A percentile compares a stretch with the other conserved stretches of the same genome.
These are phyloP conservation scores for Synanthedon andrenaeformis DNA, from an alignment of 2,888 invertebrate species.

Conservation along the genomic window DNA sequence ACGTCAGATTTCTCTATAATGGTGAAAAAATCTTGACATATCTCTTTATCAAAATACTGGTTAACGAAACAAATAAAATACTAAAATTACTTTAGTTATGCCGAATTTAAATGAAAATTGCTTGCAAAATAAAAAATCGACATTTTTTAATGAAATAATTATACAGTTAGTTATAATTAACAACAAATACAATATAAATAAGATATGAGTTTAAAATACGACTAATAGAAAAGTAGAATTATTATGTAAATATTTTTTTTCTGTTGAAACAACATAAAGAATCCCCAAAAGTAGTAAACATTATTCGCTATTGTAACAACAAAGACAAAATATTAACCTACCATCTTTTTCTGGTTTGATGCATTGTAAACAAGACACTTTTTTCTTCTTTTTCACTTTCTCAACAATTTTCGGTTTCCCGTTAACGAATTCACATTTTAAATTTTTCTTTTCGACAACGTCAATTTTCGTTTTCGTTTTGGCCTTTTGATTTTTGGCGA, in stretches of 20 bases:
- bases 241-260: not conserved
- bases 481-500: constrained; percentile 50
- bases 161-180: too few relatives aligned
- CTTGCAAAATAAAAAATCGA: too few relatives aligned
- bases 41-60: too few relatives aligned
- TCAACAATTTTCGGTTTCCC: constrained; percentile 45
- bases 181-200: too few relatives aligned
- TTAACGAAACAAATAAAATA: too few relatives aligned
- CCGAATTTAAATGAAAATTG: too few relatives aligned
- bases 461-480: constrained; percentile 31
- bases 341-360: constrained; percentile 57
- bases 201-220: too few relatives aligned
- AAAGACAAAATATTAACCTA: constrained; percentile 14
- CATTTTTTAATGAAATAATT: too few relatives aligned
- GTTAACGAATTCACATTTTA: constrained; percentile 14
- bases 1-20: too few relatives aligned
- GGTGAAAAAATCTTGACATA: too few relatives aligned
- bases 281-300: not conserved
- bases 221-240: not conserved
- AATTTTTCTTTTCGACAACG: constrained; percentile 22
- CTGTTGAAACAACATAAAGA: not conserved
- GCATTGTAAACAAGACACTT: constrained; percentile 66
- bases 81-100: too few relatives aligned
- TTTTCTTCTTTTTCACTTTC: constrained; percentile 65
- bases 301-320: too few relatives aligned